Evolutionary conservation across 2,888 invertebrate genomes (phyloP), one percentile per base, ranked within the genome.

Genomic region (Pocota personata): DNA sequence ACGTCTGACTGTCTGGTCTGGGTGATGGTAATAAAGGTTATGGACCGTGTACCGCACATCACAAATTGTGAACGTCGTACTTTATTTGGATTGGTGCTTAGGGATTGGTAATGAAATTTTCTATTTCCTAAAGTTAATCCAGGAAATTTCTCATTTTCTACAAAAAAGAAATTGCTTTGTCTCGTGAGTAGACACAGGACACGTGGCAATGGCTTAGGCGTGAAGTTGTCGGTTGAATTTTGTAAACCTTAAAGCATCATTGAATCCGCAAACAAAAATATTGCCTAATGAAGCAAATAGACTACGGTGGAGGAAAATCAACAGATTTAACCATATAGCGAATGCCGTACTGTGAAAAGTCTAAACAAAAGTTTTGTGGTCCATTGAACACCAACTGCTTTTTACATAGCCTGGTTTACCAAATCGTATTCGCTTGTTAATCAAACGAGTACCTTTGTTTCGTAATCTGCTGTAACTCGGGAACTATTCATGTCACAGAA

Each of bases 21-120:
- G 57, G 8, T 55, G 40, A 43, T 67, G n/a, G 43, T 35, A 43
- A 55, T 60, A 50, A 67, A 67, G 58, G 58, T 60, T 60, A 43
- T 46, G 12, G 48, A 27, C 48, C 48, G 14, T 3, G 8, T 7
- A 10, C 10, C 0, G 43, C 60, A 27, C 60, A 2, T n/a, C n/a
- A 60, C 40, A 43, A 43, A 5, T 43, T 27, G 24, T 27, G 32
- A 57, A 19, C 32, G 19, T 5, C 19, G 10, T 37, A 24, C 6
- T 8, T 57, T 35, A 35, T 57, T 19, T 57, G 32, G 32, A 32
- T 57, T 32, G 24, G 10, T n/a, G 7, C 30, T 27, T 12, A 16
- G 64, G 62, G 43, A 7, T 14, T 21, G 24, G 43, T 62, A 43
- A 16, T 62, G 43, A 43, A 60, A 27, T 43, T 46, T 32, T 58